Percentiles rank a stretch among this genome's conserved stretches.
These are phyloP conservation scores for Neodiprion virginianus DNA, from an alignment of 1,140 invertebrate species.

Conservation along the genomic window DNA sequence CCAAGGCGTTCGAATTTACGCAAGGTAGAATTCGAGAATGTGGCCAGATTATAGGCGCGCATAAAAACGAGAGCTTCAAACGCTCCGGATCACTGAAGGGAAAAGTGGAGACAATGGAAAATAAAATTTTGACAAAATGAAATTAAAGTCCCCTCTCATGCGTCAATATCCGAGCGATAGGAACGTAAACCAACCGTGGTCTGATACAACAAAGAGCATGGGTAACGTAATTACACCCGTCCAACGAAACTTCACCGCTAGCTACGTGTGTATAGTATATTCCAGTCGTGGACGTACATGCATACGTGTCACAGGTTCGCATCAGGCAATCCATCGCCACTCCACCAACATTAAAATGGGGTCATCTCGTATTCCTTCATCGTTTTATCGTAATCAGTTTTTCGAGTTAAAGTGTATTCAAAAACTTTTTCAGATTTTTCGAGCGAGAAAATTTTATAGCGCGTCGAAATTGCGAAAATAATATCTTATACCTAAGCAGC, in stretches of 20 bases:
- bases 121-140: not conserved
- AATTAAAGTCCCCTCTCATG: conserved; percentile 25
- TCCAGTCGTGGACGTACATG: conserved; percentile 29
- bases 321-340: conserved; percentile 16
- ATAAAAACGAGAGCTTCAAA: not conserved
- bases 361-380: conserved; percentile 29
- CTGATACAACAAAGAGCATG: conserved; percentile 54
- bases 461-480: too few species aligned
- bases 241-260: conserved; percentile 53
- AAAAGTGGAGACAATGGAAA: not conserved
- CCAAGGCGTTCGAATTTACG: too few species aligned
- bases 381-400: not conserved
- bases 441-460: too few species aligned
- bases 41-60: too few species aligned
- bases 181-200: conserved; percentile 51
- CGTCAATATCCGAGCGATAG: conserved; percentile 49
- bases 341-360: conserved; percentile 25
- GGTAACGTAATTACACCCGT: conserved; percentile 49
- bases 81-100: not conserved
- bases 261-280: conserved; percentile 34
- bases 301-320: too few species aligned
- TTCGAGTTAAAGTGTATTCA: too few species aligned
- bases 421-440: too few species aligned
- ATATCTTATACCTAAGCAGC: too few species aligned
- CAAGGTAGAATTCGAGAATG: too few species aligned